Evolutionary conservation across 2,797 vertebrate species (phyloP), one percentile per base, ranked within the genome.

Genomic region (Accipiter superciliosus): DNA sequence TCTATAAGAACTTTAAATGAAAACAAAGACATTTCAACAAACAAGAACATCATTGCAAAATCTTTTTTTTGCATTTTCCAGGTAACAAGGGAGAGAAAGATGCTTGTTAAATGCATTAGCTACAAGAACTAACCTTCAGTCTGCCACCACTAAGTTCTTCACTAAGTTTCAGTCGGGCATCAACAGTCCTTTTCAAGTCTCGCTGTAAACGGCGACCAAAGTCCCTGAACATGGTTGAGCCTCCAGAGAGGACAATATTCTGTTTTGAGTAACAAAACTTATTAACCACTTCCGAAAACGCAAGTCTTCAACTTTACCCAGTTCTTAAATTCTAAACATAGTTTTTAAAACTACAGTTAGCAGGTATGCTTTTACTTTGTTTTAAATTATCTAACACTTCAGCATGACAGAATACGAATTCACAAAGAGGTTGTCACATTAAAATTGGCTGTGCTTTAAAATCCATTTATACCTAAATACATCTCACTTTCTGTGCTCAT

Each of bases 201-300:
- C 99, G 98, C 97, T 99, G 99, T 97, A 99, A 97, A 83, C 99
- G 99, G n/a, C 99, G 98, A 81, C 99, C 99, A 1, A 99, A 99
- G 98, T 99, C 99, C 96, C 99, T 98, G 98, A 99, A 99, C 99
- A 99, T 99, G 97, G 99, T 99, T 97, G 99, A 99, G 58, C 99
- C 99, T 86, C 99, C 99, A 8, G 99, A 99, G 66, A 99, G 99
- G 83, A 99, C 99, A 35, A 99, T 98, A 98, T 99, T 99, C 99
- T 99, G 96, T 58, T 96, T 81, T 33, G 79, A 95, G 67, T 28
- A 76, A 90, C 4, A 92, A 89, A 39, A 81, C 18, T 21, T 14
- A 84, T 88, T 89, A 90, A n/a, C 5, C 21, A 19, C 3, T 0
- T 58, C 55, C 74, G 25, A 76, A 93, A 92, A 72, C 2, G 0